Base-by-base conservation (phyloP, 2,797 vertebrate genomes). In the Melopsittacus undulatus region DNA sequence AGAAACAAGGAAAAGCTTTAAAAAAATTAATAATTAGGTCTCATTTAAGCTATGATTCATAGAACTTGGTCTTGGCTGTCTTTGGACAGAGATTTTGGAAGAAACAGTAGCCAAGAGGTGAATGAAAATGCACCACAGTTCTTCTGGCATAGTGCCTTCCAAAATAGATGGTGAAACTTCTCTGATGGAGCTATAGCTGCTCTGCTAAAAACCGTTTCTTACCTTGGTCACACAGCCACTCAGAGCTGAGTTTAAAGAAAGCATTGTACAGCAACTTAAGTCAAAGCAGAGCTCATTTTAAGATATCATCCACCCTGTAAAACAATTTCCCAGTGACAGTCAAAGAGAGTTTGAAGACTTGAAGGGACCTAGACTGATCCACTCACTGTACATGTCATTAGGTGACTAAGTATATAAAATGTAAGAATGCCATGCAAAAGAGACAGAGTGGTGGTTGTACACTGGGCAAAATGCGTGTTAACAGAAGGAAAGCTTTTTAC, bases 1-100 rank as follows among this genome's bases (percentile, higher is more conserved):
- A 83, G 51, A 85, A 85, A 51, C 13, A 67, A 62, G 32, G 32
- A 78, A 91, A 76, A 56, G 5, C 27, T 85, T 92, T 70, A 61
- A 61, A 93, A 78, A 45, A 89, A 69, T 77, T 74, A 70, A 74
- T 83, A 74, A 83, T 92, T 90, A 92, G 43, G 32, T 91, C 64
- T 77, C 20, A 51, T 87, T 91, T 43, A 85, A 62, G n/a, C 0
- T 2, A 30, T 80, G 64, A 76, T 83, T 95, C 85, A 81, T 10
- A 48, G 56, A 79, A 59, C 69, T 83, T 85, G 32, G 16, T 91
- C 56, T 88, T 92, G 85, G 36, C 76, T 83, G 30, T 36, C 36
- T 90, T 91, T 83, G 63, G 64, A 51, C 26, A 78, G 66, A 88
- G 77, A 42, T 51, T 70, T 92, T 67, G 79, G 76, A 86, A 80